Evolutionary conservation across 1,140 invertebrate genomes (phyloP).

Genomic region (Melipona quadrifasciata): DNA sequence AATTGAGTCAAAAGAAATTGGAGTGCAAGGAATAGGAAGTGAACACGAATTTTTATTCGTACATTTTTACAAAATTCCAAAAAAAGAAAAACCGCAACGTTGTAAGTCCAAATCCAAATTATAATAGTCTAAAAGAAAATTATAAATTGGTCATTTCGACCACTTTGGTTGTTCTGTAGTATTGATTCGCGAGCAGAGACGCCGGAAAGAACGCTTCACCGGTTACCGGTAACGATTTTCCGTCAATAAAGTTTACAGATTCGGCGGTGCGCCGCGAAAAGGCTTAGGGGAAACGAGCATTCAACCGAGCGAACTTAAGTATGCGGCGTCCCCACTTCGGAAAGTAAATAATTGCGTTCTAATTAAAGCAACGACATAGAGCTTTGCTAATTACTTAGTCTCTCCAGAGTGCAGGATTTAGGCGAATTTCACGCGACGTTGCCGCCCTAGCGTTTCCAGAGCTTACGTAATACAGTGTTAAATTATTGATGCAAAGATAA

Average conservation of each 20-base stretch:
- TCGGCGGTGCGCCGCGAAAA: neutral
- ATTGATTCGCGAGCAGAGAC: constrained; percentile 48
- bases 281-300: neutral
- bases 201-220: constrained; percentile 3
- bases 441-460: neutral
- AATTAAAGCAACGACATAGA: constrained; percentile 20
- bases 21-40: no score
- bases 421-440: constrained; percentile 11
- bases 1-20: no score
- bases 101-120: no score
- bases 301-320: neutral
- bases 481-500: neutral
- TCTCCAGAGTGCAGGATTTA: neutral
- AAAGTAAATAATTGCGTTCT: constrained; percentile 34
- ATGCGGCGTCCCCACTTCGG: neutral
- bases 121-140: no score
- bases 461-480: neutral
- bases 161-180: no score
- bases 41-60: no score
- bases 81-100: no score
- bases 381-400: constrained; percentile 22
- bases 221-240: constrained; percentile 71
- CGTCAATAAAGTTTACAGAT: constrained; percentile 51
- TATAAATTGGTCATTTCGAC: no score
- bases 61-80: no score